Evolutionary conservation across 2,113 vertebrate species (phyloP).

Genomic region (Lonchura striata): DNA sequence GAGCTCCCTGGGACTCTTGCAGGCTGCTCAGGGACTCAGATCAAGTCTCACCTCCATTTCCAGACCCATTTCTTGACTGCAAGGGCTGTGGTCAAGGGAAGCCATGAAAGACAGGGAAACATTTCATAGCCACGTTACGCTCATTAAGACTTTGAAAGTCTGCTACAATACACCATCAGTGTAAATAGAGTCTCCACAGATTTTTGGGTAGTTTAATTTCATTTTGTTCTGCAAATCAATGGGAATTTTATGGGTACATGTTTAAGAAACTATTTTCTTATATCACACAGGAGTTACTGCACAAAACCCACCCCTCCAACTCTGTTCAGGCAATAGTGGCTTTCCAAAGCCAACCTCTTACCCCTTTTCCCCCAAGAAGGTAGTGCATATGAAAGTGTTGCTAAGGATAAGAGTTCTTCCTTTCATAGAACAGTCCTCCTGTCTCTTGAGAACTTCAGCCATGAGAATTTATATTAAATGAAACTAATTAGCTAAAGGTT

Average conservation of each 20-base stretch:
- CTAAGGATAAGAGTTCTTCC: slow-evolving; percentile 47
- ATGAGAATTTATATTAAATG: slow-evolving; percentile 64
- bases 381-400: not conserved
- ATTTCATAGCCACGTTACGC: rapidly evolving
- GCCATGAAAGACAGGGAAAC: not conserved
- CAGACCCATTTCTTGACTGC: not conserved
- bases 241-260: not conserved
- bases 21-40: not conserved
- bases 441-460: slow-evolving; percentile 50
- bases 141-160: not conserved
- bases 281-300: not conserved
- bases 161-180: not conserved
- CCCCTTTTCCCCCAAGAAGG: slow-evolving; percentile 38
- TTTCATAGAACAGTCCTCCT: slow-evolving; percentile 36
- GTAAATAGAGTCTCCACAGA: not conserved
- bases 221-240: not conserved
- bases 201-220: not conserved
- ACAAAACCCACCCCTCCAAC: not conserved
- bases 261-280: not conserved
- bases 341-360: not conserved
- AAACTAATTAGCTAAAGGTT: slow-evolving; percentile 71
- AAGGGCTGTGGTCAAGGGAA: not conserved
- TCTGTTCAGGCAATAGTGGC: not conserved
- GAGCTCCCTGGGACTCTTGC: not conserved
- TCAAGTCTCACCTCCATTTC: not conserved